phyloP scores from a whole-genome alignment of 2,113 vertebrate genomes.

The Porphyrio hochstetteri region DNA sequence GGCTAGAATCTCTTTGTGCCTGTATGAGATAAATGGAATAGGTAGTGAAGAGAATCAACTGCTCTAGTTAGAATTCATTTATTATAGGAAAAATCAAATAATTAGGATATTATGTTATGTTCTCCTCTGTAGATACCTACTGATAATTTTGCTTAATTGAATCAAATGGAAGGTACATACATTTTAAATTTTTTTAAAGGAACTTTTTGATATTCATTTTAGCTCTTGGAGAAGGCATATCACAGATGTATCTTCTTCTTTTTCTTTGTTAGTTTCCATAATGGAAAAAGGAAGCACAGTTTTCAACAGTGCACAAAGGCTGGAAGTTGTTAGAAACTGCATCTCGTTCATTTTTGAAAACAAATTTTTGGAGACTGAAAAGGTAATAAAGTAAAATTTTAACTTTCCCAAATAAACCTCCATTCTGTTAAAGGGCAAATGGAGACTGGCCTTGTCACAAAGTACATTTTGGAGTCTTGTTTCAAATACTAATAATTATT shows the following conservation, averaged over 20 bases:
- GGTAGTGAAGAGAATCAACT: neutral
- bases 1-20: neutral
- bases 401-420: conserved; percentile 3
- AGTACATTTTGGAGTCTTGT: neutral
- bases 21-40: neutral
- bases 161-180: neutral
- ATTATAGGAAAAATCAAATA: neutral
- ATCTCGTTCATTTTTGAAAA: conserved; percentile 96
- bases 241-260: conserved; percentile 49
- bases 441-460: neutral
- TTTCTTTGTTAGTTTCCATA: conserved; percentile 85
- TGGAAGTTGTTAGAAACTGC: conserved; percentile 96
- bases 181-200: neutral
- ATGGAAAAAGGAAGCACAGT: conserved; percentile 86
- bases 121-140: neutral
- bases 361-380: conserved; percentile 96
- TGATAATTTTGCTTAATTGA: neutral
- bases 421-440: neutral
- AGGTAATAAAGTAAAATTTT: conserved; percentile 80
- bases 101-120: neutral
- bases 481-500: conserved; percentile 7
- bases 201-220: conserved; percentile 4
- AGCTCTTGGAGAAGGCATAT: conserved; percentile 13
- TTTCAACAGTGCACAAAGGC: conserved; percentile 96
- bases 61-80: neutral